Conservation (phyloP, 2,797 vertebrate species). For the Pseudomugil tenellus region DNA sequence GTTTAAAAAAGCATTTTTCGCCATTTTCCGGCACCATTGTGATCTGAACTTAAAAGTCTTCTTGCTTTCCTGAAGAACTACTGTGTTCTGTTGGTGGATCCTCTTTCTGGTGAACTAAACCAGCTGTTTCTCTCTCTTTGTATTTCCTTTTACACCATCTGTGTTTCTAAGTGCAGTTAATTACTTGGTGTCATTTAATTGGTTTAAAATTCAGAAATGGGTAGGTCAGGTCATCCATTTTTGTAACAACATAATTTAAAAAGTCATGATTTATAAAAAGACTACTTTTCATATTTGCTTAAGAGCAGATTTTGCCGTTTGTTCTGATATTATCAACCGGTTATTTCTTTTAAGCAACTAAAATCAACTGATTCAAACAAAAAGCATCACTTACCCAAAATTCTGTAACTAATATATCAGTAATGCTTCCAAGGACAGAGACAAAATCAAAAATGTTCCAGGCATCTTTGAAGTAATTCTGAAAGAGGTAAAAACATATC, state of each 20-base stretch:
- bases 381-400: too few relatives aligned
- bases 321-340: background rate
- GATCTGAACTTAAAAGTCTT: background rate
- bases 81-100: background rate
- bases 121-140: background rate
- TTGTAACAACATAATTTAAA: background rate
- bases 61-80: background rate
- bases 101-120: background rate
- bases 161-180: background rate
- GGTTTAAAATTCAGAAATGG: background rate
- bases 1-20: too few relatives aligned
- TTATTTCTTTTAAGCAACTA: slow-evolving; percentile 6
- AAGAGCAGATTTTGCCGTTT: slow-evolving; percentile 2
- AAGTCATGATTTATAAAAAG: background rate
- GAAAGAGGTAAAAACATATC: slow-evolving; percentile 25
- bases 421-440: slow-evolving; percentile 96
- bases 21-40: background rate
- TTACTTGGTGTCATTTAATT: background rate
- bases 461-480: slow-evolving; percentile 99
- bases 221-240: too few relatives aligned
- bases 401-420: too few relatives aligned
- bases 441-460: slow-evolving; percentile 99
- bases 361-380: background rate
- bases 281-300: background rate
- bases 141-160: background rate